Evolutionary conservation across 2,797 vertebrate genomes (phyloP).

Genomic region (Chloroceryle inda): DNA sequence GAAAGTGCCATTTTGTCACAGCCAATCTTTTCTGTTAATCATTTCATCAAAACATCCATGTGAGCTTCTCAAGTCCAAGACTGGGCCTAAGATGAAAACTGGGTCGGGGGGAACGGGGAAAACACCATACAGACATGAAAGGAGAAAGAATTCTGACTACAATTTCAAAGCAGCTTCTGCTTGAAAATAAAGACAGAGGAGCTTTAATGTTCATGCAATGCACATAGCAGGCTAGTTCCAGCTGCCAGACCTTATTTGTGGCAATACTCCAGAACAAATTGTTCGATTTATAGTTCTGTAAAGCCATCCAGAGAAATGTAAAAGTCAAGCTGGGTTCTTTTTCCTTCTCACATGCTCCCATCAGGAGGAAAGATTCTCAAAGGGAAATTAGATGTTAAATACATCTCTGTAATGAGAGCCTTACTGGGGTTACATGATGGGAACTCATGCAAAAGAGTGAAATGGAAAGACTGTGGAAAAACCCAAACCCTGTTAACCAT

Average conservation of each 20-base stretch:
- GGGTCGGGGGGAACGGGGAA: neutral
- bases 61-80: neutral
- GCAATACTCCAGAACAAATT: slow-evolving; percentile 27
- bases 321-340: neutral
- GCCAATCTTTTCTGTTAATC: neutral
- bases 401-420: neutral
- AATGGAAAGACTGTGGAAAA: neutral
- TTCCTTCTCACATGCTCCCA: neutral
- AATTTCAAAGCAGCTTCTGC: neutral
- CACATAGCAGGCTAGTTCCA: slow-evolving; percentile 14
- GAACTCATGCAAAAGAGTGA: neutral
- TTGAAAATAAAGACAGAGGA: neutral
- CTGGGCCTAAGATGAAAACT: neutral
- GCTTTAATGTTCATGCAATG: neutral
- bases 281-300: neutral
- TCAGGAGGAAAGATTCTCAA: neutral
- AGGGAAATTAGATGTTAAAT: neutral
- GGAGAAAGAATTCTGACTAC: neutral
- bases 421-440: neutral
- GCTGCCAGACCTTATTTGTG: slow-evolving; percentile 40
- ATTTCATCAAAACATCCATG: neutral
- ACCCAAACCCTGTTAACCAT: neutral
- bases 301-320: neutral
- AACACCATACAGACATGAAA: neutral
- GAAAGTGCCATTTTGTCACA: neutral